Evolutionary conservation across 2,113 vertebrate genomes (phyloP).

Genomic region (Daboia siamensis): DNA sequence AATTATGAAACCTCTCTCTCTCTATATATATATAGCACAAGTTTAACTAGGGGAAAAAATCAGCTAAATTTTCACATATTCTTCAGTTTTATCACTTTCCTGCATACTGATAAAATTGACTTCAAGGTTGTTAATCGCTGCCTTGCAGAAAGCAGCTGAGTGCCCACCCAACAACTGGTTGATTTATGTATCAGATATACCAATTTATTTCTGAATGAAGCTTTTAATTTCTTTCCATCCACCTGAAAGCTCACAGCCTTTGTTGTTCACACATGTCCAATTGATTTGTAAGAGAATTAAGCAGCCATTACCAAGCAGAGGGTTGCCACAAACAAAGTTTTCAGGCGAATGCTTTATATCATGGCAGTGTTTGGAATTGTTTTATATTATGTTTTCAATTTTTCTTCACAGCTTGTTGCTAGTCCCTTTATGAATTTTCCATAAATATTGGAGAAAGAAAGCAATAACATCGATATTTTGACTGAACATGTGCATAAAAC

Average conservation of each 20-base stretch:
- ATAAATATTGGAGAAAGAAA: slow-evolving; percentile 59
- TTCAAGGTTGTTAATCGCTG: background rate
- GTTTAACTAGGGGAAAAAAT: background rate
- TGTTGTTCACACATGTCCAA: slow-evolving; percentile 1
- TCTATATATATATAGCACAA: background rate
- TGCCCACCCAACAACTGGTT: background rate
- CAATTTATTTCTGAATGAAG: slow-evolving; percentile 8
- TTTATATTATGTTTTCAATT: slow-evolving; percentile 62
- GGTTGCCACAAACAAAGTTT: background rate
- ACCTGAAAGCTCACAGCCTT: background rate
- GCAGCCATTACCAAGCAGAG: background rate
- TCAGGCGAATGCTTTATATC: slow-evolving; percentile 30
- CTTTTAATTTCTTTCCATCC: slow-evolving; percentile 1
- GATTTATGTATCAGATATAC: background rate
- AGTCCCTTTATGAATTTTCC: slow-evolving; percentile 52
- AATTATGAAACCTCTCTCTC: background rate
- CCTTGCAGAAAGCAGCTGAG: background rate
- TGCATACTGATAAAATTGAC: background rate
- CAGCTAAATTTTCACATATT: background rate
- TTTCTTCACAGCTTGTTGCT: slow-evolving; percentile 52
- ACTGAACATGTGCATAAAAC: slow-evolving; percentile 57
- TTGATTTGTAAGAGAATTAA: slow-evolving; percentile 21
- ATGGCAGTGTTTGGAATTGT: slow-evolving; percentile 34
- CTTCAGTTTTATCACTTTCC: background rate
- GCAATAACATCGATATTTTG: slow-evolving; percentile 52